Base-by-base conservation (phyloP, 1,140 invertebrate species). In the Coelopa frigida region DNA sequence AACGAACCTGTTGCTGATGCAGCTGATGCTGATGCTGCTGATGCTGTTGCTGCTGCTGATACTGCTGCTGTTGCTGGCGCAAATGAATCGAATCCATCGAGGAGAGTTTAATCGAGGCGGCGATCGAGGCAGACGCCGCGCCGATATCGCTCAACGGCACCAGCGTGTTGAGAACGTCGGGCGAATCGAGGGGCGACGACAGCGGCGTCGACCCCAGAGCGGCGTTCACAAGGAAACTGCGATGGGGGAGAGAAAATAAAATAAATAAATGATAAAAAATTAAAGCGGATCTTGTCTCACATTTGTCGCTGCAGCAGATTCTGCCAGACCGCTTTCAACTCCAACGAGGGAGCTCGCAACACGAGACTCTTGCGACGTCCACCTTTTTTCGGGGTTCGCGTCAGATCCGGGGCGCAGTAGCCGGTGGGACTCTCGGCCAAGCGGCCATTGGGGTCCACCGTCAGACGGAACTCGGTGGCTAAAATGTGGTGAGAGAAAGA, bases 241-340 rank as follows among this genome's bases (percentile, higher is more conserved):
- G 73, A 23, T n/a, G 22, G 12, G 6, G 2, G 12, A 3, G 8
- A 44, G 37, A 18, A 10, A 3, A 15, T 47, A 23, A 12, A 5
- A 14, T n/a, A n/a, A n/a, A n/a, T n/a, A n/a, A n/a, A 21, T 18
- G 15, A 5, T n/a, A 18, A 26, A 21, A 35, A n/a, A 44, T 22
- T 29, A 23, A 4, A 5, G 3, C 20, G 23, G 4, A 40, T n/a
- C n/a, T 14, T 27, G 52, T 75, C 80, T 82, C 73, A 89, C 86
- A 90, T 87, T 72, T 90, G 87, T 47, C 87, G 74, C 54, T 89
- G 85, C 10, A 90, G 73, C n/a, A 90, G 74, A 58, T 87, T 89
- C 63, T 89, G 86, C 88, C 87, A 91, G 3, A 90, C 85, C 15
- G 87, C 86, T 61, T 91, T 91, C 6, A 89, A 68, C 63, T 91